phyloP scores from a whole-genome alignment of 2,797 vertebrate species.

The Megaceryle alcyon region DNA sequence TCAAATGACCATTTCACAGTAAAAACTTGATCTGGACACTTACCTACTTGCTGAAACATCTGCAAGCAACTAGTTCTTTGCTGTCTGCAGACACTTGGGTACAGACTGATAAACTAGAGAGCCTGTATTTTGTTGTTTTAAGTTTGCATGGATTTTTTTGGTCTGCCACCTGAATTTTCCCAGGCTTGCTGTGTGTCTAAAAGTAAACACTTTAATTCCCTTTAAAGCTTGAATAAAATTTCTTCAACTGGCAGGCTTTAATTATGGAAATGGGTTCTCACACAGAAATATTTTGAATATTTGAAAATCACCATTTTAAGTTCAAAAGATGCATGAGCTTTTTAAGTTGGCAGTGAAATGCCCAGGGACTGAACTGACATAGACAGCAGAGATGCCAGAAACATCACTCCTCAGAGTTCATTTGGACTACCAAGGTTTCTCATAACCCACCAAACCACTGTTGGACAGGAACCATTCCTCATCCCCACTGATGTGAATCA shows the following conservation, averaged over 20 bases:
- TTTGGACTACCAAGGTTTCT: neutral
- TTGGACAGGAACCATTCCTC: neutral
- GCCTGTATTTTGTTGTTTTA: neutral
- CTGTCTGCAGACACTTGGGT: neutral
- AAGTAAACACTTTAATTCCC: neutral
- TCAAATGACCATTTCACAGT: neutral
- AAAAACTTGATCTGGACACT: neutral
- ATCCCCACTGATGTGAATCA: neutral
- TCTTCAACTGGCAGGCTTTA: neutral
- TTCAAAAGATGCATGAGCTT: neutral
- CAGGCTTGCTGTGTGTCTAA: neutral
- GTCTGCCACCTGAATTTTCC: neutral
- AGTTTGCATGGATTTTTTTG: fast-evolving
- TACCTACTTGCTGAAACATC: neutral
- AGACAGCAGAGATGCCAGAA: neutral
- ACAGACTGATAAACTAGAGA: neutral
- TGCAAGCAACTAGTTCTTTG: neutral
- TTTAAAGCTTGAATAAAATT: neutral
- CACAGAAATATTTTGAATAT: neutral
- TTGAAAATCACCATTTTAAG: neutral
- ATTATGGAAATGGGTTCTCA: neutral
- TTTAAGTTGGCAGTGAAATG: neutral
- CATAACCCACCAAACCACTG: neutral
- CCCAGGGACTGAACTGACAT: neutral
- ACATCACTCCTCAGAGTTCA: neutral